A percentile compares a stretch with the other conserved stretches of the same genome.
Evolutionary conservation across 2,888 invertebrate species (phyloP).

Genomic region (Drosophila antonietae): DNA sequence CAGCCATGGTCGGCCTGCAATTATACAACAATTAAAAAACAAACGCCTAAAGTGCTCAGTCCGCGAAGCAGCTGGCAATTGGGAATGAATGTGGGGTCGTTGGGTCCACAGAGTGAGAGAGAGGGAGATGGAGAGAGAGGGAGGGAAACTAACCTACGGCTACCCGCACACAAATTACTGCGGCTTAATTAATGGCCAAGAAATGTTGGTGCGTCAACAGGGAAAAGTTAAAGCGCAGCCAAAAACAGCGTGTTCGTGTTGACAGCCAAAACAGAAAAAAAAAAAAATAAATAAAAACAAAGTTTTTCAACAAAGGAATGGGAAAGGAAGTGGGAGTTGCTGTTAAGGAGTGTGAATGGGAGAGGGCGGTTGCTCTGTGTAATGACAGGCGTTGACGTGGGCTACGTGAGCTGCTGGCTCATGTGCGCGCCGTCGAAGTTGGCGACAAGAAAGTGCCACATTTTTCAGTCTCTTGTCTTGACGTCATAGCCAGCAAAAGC

Average conservation of each 20-base stretch:
- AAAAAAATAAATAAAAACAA: slow-evolving; percentile 17
- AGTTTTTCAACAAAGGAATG: slow-evolving; percentile 39
- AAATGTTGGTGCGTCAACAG: slow-evolving; percentile 61
- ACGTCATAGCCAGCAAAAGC: slow-evolving; percentile 40
- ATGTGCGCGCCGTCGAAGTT: slow-evolving; percentile 20
- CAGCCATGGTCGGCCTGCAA: slow-evolving; percentile 42
- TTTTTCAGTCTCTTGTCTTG: slow-evolving; percentile 47
- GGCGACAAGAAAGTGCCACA: slow-evolving; percentile 51
- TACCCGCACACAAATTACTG: slow-evolving; percentile 60
- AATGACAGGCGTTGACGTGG: slow-evolving; percentile 49
- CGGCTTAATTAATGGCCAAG: slow-evolving; percentile 74
- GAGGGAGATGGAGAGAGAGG: too few species aligned
- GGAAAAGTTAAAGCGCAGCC: slow-evolving; percentile 60
- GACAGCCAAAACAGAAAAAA: slow-evolving; percentile 44
- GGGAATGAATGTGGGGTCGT: slow-evolving; percentile 1
- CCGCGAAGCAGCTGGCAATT: slow-evolving; percentile 1
- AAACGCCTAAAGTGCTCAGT: slow-evolving; percentile 37
- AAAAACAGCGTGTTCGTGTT: slow-evolving; percentile 59
- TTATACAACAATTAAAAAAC: slow-evolving; percentile 73
- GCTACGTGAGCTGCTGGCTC: slow-evolving; percentile 53
- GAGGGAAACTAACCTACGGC: slow-evolving; percentile 4
- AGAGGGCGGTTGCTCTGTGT: slow-evolving; percentile 6
- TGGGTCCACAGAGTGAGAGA: background rate
- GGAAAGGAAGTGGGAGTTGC: background rate
- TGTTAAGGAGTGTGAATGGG: slow-evolving; percentile 1